phyloP scores from a whole-genome alignment of 2,888 invertebrate genomes.

The Odontomyia ornata region DNA sequence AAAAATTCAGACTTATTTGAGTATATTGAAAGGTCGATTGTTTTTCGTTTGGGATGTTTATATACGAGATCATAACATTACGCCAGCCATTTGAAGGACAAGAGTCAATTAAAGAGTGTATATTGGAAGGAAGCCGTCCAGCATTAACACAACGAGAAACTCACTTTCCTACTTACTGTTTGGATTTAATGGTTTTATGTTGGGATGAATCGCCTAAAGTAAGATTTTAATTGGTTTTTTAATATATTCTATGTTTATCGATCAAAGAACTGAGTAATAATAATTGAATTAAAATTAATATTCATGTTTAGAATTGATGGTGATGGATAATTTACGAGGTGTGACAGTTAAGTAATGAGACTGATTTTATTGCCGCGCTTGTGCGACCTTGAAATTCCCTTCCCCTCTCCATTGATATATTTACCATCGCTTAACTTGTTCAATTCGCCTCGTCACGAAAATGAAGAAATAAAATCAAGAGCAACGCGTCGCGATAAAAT shows the following conservation, averaged over 20 bases:
- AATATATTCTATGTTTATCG: neutral
- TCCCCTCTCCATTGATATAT: too few relatives aligned
- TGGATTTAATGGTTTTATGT: conserved; percentile 95
- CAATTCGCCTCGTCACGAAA: too few relatives aligned
- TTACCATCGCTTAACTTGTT: too few relatives aligned
- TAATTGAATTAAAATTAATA: too few relatives aligned
- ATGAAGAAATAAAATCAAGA: too few relatives aligned
- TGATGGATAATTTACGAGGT: too few relatives aligned
- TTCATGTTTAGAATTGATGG: too few relatives aligned
- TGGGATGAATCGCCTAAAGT: conserved; percentile 86
- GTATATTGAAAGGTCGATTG: conserved; percentile 83
- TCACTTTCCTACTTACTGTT: conserved; percentile 83
- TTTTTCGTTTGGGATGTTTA: conserved; percentile 98
- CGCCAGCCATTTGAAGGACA: conserved; percentile 96
- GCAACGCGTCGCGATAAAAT: too few relatives aligned
- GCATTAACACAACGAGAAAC: conserved; percentile 85
- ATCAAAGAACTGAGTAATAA: too few relatives aligned
- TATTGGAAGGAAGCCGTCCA: conserved; percentile 93
- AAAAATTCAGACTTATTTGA: conserved; percentile 30
- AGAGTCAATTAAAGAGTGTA: conserved; percentile 96
- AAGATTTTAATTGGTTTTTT: neutral
- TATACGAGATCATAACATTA: conserved; percentile 93
- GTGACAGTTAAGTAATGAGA: too few relatives aligned
- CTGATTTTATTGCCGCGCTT: too few relatives aligned
- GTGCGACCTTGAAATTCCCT: too few relatives aligned